Evolutionary conservation across 2,888 invertebrate genomes (phyloP).

Genomic region (Ferdinandea cuprea): DNA sequence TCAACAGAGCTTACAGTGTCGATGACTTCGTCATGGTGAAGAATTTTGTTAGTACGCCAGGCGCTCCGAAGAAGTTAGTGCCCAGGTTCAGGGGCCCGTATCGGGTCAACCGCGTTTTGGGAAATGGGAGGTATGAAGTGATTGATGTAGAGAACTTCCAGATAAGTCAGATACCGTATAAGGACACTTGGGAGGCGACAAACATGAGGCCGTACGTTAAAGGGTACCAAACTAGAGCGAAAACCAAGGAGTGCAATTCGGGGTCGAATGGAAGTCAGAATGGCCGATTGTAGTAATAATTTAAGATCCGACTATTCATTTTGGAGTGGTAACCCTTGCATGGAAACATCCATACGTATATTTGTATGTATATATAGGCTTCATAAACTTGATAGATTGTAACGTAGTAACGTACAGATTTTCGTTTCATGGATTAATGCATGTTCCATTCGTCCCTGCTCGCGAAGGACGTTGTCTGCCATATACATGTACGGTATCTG

Average conservation of each 20-base stretch:
- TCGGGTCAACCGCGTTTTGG: conserved; percentile 14
- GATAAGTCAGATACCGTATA: conserved; percentile 22
- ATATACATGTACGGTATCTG: too few relatives aligned
- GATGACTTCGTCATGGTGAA: conserved; percentile 29
- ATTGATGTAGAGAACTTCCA: conserved; percentile 30
- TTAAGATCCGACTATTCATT: not conserved
- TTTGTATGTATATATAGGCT: not conserved
- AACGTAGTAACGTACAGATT: too few relatives aligned
- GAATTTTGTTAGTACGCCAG: conserved; percentile 28
- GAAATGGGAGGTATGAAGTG: conserved; percentile 35
- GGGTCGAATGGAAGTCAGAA: conserved; percentile 15
- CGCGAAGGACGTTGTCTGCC: too few relatives aligned
- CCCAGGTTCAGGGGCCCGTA: conserved; percentile 27
- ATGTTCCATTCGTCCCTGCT: too few relatives aligned
- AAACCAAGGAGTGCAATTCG: conserved; percentile 18
- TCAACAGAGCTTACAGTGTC: not conserved
- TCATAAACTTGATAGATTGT: too few relatives aligned
- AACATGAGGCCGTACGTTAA: conserved; percentile 24
- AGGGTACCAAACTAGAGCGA: conserved; percentile 7
- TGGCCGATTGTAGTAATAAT: conserved; percentile 27
- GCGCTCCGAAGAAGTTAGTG: conserved; percentile 23
- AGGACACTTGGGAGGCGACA: conserved; percentile 17
- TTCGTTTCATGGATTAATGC: too few relatives aligned
- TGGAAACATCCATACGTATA: not conserved
- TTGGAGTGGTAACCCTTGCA: not conserved